Evolutionary conservation across 1,140 invertebrate genomes (phyloP).

Genomic region (Frieseomelitta varia): DNA sequence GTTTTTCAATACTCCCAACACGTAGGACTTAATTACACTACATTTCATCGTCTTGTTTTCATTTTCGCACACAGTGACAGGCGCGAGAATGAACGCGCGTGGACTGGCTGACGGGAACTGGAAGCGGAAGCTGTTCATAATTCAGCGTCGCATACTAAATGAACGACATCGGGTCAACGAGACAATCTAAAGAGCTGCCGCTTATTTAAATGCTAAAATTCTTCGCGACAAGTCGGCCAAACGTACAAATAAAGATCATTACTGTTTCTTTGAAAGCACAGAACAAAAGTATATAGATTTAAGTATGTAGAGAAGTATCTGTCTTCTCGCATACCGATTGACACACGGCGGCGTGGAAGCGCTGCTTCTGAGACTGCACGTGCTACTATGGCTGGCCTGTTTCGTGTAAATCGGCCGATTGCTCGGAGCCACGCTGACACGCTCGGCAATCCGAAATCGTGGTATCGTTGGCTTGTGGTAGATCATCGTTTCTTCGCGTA

Average conservation of each 20-base stretch:
- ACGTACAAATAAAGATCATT: neutral
- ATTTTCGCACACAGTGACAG: conserved; percentile 16
- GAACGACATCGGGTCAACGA: neutral
- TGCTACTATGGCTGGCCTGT: conserved; percentile 74
- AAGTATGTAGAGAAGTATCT: too few species aligned
- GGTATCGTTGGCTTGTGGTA: conserved; percentile 81
- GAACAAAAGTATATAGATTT: neutral
- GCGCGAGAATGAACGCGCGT: conserved; percentile 8
- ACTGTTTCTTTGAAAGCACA: neutral
- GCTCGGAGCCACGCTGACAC: conserved; percentile 77
- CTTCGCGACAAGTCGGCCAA: neutral
- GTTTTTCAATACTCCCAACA: neutral
- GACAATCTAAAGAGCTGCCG: neutral
- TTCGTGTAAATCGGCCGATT: conserved; percentile 76
- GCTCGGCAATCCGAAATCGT: conserved; percentile 79
- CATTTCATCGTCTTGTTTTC: conserved; percentile 38
- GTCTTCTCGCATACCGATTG: conserved; percentile 74
- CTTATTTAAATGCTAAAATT: neutral
- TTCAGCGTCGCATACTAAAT: conserved; percentile 15
- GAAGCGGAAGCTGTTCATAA: conserved; percentile 39
- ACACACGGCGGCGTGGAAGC: conserved; percentile 73
- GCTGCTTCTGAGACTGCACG: conserved; percentile 74
- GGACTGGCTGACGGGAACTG: conserved; percentile 9
- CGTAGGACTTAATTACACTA: neutral
- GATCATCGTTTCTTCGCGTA: conserved; percentile 69